Evolutionary conservation across 2,888 invertebrate genomes (phyloP), one percentile per base, ranked within the genome.

Genomic region (Ditula angustiorana): DNA sequence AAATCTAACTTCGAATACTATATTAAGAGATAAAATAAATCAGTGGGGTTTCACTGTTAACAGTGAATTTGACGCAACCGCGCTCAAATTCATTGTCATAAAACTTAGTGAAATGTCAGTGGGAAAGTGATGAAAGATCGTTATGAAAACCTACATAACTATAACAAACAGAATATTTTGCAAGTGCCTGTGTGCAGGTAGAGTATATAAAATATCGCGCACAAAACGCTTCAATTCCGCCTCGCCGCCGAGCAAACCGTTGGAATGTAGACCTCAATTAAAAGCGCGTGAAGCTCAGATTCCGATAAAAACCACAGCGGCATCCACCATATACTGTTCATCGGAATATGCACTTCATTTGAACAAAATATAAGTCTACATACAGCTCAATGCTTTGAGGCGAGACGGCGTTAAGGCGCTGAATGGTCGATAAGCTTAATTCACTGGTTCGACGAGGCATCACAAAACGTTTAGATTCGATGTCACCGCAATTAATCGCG

Each of bases 121-220:
- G 50, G 30, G 50, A 50, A 26, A 50, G 11, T 41, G 26, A 41
- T 44, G n/a, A 41, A 26, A 50, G 28, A 28, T 47, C 24, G 49
- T 46, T 58, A 55, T 55, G 58, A 52, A 35, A 47, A 24, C 35
- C 69, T 71, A 64, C 64, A 66, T 69, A 70, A 66, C 61, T 76
- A 81, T 82, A 88, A 88, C 88, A 69, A 86, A 85, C 80, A 88
- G 86, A 90, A 89, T 88, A 90, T 89, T 90, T 90, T 88, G 88
- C 88, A 89, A 86, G 73, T 74, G 74, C 71, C 69, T 74, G 57
- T 56, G 66, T 67, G 63, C 50, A 30, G 26, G 50, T 50, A 50
- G 30, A 41, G 19, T 41, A 19, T 41, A 19, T 19, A 19, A 8
- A 19, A 16, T 19, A 41, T 41, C 41, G 41, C 41, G 19, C 41